Base-by-base conservation (phyloP, 2,888 invertebrate species). In the Campaea margaritaria region DNA sequence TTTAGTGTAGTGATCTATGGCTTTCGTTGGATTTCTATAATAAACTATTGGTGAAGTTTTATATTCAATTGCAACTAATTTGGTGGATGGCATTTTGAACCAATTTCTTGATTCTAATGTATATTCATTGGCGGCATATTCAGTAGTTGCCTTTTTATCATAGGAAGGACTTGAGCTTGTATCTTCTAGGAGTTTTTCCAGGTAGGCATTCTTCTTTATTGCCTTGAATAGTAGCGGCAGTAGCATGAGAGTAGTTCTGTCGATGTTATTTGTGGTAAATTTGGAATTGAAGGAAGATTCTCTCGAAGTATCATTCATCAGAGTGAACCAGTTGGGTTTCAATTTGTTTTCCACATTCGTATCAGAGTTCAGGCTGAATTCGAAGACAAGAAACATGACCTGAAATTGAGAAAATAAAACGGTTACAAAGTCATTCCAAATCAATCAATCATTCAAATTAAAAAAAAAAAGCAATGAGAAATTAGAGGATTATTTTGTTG, bases 1-100 rank as follows among this genome's bases (percentile, higher is more conserved):
- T 75, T 83, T 91, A 7, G 75, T 78, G 13, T 89, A 84, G 58
- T 86, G 86, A 12, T 93, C 91, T 3, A 86, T 79, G 12, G 85
- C 79, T 36, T 84, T 83, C 2, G 75, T 76, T 16, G 83, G 78
- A 49, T 68, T 79, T 70, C 79, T 85, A 56, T 78, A 78, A 14
- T 79, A 76, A 0, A 79, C 65, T 4, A 85, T 68, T 0, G 87
- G 85, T 0, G 82, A 78, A 4, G 82, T 78, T 77, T 86, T 89
- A 57, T 83, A 83, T 67, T 84, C 83, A 12, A 83, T 69, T 3
- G 83, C 68, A 47, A 78, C 81, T 0, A 80, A 58, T 47, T 78
- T 82, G 5, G 83, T 76, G 3, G 73, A 62, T 3, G 85, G 83
- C 16, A 75, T 69, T 65, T 79, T 79, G 15, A 82, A 67, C 80